phyloP scores from a whole-genome alignment of 2,888 invertebrate species.

The Podotricha telesiphe region DNA sequence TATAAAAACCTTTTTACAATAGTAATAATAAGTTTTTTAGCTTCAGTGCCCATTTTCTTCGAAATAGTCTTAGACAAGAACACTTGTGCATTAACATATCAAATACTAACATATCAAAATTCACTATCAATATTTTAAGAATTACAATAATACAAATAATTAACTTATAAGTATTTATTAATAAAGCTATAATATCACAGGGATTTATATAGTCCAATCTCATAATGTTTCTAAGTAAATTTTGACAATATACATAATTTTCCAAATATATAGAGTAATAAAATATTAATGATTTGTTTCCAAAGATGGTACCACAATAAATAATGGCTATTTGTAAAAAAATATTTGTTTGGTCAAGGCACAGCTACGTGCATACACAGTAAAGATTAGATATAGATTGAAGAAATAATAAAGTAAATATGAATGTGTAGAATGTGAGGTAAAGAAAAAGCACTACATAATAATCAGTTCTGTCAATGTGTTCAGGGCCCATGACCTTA shows the following conservation, averaged over 20 bases:
- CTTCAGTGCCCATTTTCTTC: neutral
- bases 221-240: neutral
- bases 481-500: too few relatives aligned
- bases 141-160: neutral
- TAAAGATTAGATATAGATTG: neutral
- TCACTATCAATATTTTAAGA: neutral
- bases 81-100: neutral
- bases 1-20: too few relatives aligned
- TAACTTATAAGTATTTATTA: neutral
- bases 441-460: neutral
- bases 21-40: neutral
- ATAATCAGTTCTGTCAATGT: neutral
- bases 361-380: too few relatives aligned
- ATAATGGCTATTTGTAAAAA: too few relatives aligned
- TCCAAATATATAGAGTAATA: neutral
- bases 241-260: neutral
- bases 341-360: too few relatives aligned
- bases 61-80: neutral
- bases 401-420: neutral
- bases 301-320: too few relatives aligned
- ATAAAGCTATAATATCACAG: constrained; percentile 23
- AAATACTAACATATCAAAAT: neutral
- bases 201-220: neutral
- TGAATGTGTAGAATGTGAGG: neutral
- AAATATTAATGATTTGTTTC: constrained; percentile 12